Conservation (phyloP, 2,888 invertebrate genomes). For the Trissonchulus sp. region DNA sequence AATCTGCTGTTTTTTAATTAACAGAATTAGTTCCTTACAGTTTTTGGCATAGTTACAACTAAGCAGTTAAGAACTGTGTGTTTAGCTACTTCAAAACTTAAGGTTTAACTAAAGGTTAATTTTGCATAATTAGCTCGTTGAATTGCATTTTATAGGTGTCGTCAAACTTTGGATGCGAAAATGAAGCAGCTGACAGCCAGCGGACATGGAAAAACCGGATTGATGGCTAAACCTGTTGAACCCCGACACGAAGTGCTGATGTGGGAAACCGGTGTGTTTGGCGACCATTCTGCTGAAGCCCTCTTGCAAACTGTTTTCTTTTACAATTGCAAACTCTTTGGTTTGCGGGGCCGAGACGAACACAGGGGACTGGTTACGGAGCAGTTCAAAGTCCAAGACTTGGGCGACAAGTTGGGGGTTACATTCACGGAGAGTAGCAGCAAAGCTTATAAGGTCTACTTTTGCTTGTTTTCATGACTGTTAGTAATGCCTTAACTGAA, state of each 20-base stretch:
- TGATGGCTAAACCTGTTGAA: slow-evolving; percentile 8
- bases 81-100: too few relatives aligned
- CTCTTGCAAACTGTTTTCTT: slow-evolving; percentile 17
- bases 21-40: too few relatives aligned
- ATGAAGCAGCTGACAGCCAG: slow-evolving; percentile 16
- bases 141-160: slow-evolving; percentile 21
- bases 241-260: neutral
- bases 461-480: too few relatives aligned
- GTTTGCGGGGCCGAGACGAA: slow-evolving; percentile 22
- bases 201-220: neutral
- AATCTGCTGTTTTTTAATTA: too few relatives aligned
- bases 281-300: slow-evolving; percentile 14
- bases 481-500: too few relatives aligned
- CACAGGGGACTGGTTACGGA: neutral
- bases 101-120: too few relatives aligned
- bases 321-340: slow-evolving; percentile 25
- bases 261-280: slow-evolving; percentile 12
- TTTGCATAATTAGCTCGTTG: too few relatives aligned
- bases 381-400: neutral
- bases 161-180: slow-evolving; percentile 22
- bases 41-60: too few relatives aligned
- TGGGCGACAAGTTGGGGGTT: neutral
- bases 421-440: neutral
- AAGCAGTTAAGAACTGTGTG: too few relatives aligned
- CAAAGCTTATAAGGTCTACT: neutral